Conservation (phyloP, 2,113 vertebrate genomes). For the Sialia sialis region DNA sequence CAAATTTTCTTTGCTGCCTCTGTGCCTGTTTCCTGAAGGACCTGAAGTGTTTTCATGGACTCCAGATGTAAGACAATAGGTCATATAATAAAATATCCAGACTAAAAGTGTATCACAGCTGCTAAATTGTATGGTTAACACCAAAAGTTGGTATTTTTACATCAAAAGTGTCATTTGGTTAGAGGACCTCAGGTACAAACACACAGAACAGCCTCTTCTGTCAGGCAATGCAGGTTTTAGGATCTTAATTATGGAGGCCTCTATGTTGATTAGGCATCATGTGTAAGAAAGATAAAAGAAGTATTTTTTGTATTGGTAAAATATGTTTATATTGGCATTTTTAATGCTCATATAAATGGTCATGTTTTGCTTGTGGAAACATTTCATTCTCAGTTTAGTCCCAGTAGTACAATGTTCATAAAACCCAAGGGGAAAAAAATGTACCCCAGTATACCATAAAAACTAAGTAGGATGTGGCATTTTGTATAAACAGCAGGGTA, state of each 20-base stretch:
- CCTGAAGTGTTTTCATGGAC: not conserved
- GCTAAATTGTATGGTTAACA: not conserved
- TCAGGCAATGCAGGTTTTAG: not conserved
- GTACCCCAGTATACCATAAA: not conserved
- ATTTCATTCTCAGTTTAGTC: not conserved
- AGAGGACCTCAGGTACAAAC: not conserved
- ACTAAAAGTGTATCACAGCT: not conserved
- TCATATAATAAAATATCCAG: not conserved
- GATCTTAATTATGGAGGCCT: not conserved
- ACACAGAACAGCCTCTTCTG: not conserved
- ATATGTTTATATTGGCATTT: not conserved
- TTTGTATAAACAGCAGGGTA: not conserved
- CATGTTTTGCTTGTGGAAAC: not conserved
- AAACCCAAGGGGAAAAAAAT: not conserved
- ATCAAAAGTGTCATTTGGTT: not conserved
- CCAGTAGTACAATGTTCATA: not conserved
- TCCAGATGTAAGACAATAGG: slow-evolving; percentile 1
- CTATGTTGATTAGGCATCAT: not conserved
- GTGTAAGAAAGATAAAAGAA: not conserved
- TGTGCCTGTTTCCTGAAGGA: not conserved
- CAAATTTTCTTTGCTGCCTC: slow-evolving; percentile 9
- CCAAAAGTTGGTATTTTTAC: not conserved
- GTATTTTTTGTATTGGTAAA: not conserved
- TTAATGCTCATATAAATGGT: not conserved
- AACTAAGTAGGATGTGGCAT: not conserved